Percentiles rank a stretch among this genome's conserved stretches.
Evolutionary conservation across 1,140 invertebrate genomes (phyloP).

Genomic region (Oscheius sp.): DNA sequence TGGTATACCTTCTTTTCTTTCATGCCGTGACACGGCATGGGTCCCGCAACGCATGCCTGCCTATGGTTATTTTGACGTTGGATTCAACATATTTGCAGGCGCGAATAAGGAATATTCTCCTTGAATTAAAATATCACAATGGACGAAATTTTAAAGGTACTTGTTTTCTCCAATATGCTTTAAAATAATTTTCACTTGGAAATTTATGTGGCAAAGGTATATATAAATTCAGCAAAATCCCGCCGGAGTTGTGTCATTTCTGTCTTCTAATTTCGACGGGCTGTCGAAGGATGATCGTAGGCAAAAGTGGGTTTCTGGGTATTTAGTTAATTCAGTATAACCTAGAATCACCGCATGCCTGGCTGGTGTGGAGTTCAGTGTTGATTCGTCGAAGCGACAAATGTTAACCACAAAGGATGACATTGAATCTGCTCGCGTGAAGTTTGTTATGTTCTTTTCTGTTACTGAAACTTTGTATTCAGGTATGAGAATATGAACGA

Average conservation of each 20-base stretch:
- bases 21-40: too few species aligned
- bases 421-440: neutral
- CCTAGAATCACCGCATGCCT: neutral
- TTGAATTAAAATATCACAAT: neutral
- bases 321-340: neutral
- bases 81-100: too few species aligned
- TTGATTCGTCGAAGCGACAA: neutral
- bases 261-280: too few species aligned
- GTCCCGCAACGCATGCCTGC: too few species aligned
- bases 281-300: neutral
- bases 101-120: neutral
- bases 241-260: too few species aligned
- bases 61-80: too few species aligned
- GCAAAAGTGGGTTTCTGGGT: neutral
- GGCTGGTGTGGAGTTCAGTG: neutral
- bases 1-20: too few species aligned
- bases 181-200: too few species aligned
- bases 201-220: too few species aligned
- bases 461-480: neutral
- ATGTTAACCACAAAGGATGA: neutral
- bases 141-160: too few species aligned
- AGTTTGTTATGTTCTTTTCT: neutral
- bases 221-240: too few species aligned
- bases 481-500: constrained; percentile 1
- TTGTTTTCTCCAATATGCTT: too few species aligned